These are phyloP conservation scores for Zaprionus taronus DNA, from an alignment of 1,140 invertebrate species.

Conservation along the genomic window DNA sequence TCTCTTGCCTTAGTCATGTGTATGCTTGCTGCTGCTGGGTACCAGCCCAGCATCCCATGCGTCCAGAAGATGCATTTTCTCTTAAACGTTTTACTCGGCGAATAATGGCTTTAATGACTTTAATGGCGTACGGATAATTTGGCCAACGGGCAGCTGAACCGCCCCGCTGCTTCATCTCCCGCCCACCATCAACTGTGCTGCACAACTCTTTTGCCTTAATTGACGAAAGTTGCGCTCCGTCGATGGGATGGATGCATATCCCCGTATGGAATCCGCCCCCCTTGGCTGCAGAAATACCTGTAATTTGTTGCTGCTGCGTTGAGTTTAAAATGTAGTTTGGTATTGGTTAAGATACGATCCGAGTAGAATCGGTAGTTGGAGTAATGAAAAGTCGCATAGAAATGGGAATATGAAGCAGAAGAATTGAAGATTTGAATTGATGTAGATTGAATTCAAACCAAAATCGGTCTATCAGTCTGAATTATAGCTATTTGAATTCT, in stretches of 20 bases:
- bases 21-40: background rate
- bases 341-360: constrained; percentile 30
- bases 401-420: background rate
- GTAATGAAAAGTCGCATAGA: constrained; percentile 41
- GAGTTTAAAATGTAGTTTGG: constrained; percentile 66
- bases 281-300: constrained; percentile 57
- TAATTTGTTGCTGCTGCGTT: constrained; percentile 66
- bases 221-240: constrained; percentile 73
- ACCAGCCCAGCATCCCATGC: constrained; percentile 34
- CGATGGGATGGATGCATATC: constrained; percentile 19
- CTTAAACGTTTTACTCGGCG: constrained; percentile 78
- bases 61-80: constrained; percentile 77
- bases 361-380: constrained; percentile 23
- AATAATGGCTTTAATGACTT: constrained; percentile 82
- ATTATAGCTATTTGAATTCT: background rate
- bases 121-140: constrained; percentile 79
- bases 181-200: background rate
- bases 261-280: constrained; percentile 16
- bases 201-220: constrained; percentile 58
- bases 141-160: constrained; percentile 62
- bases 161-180: constrained; percentile 11
- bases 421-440: too few species aligned
- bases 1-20: constrained; percentile 7
- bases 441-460: too few species aligned
- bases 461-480: too few species aligned